Conservation (phyloP, 2,113 vertebrate species). For the Perognathus longimembris region DNA sequence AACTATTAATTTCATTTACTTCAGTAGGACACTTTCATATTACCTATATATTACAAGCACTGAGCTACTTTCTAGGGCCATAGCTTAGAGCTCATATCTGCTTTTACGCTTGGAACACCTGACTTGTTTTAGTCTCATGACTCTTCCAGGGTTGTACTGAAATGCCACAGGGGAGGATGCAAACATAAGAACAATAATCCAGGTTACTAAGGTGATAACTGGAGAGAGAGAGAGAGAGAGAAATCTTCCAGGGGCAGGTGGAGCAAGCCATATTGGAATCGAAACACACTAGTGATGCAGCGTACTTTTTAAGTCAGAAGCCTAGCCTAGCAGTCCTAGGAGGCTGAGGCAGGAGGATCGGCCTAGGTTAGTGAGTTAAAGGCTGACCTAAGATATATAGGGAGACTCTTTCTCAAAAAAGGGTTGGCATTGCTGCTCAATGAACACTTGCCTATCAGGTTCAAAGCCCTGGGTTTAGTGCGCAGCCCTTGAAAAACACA, state of each 20-base stretch:
- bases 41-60: background rate
- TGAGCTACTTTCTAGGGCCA: background rate
- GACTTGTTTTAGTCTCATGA: slow-evolving; percentile 30
- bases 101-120: slow-evolving; percentile 20
- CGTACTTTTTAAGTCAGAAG: background rate
- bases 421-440: background rate
- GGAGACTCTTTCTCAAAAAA: background rate
- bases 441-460: background rate
- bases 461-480: background rate
- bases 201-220: background rate
- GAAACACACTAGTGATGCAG: slow-evolving; percentile 38
- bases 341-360: background rate
- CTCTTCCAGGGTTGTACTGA: background rate
- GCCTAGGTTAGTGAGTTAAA: background rate
- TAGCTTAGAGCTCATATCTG: background rate
- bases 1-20: slow-evolving; percentile 26
- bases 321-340: background rate
- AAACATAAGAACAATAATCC: background rate
- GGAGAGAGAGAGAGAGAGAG: rapidly evolving
- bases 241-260: too few species aligned
- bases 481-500: background rate
- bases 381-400: background rate
- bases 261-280: background rate
- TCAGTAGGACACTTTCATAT: slow-evolving; percentile 34
- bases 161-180: slow-evolving; percentile 22